Evolutionary conservation across 2,797 vertebrate species (phyloP).

Genomic region (Garrulus glandarius): DNA sequence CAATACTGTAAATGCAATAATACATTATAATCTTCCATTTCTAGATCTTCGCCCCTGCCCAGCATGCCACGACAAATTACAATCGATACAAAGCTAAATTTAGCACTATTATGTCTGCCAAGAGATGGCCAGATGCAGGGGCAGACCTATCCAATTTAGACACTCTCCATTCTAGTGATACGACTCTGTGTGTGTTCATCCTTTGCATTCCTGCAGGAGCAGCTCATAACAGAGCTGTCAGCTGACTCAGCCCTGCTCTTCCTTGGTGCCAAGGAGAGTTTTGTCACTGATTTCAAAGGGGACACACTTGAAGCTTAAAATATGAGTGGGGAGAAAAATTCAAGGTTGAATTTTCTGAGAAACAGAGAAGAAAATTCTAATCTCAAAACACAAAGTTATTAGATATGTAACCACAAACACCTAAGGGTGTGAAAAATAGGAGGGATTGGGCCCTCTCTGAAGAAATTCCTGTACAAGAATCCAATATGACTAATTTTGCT

Average conservation of each 20-base stretch:
- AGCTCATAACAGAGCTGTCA: not conserved
- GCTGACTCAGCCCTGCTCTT: not conserved
- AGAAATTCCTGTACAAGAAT: not conserved
- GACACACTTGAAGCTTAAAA: not conserved
- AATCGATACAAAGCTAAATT: slow-evolving; percentile 58
- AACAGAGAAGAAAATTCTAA: not conserved
- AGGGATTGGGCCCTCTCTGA: not conserved
- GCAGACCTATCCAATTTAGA: slow-evolving; percentile 20
- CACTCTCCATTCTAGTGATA: not conserved
- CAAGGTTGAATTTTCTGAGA: not conserved
- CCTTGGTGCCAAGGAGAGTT: not conserved
- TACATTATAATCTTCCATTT: slow-evolving; percentile 53
- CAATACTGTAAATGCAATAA: slow-evolving; percentile 57
- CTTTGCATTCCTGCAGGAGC: not conserved
- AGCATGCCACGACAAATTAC: slow-evolving; percentile 42
- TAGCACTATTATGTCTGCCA: slow-evolving; percentile 52
- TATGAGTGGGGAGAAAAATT: not conserved
- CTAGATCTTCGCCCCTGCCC: slow-evolving; percentile 2
- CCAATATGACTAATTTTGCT: not conserved
- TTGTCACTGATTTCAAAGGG: not conserved
- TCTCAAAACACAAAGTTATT: not conserved
- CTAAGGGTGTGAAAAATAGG: not conserved
- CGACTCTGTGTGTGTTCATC: not conserved
- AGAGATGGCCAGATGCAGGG: not conserved
- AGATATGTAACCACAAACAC: not conserved